Percentiles rank a stretch among this genome's conserved stretches.
Conservation (phyloP, 2,888 invertebrate species). For the Argyresthia albistria region DNA sequence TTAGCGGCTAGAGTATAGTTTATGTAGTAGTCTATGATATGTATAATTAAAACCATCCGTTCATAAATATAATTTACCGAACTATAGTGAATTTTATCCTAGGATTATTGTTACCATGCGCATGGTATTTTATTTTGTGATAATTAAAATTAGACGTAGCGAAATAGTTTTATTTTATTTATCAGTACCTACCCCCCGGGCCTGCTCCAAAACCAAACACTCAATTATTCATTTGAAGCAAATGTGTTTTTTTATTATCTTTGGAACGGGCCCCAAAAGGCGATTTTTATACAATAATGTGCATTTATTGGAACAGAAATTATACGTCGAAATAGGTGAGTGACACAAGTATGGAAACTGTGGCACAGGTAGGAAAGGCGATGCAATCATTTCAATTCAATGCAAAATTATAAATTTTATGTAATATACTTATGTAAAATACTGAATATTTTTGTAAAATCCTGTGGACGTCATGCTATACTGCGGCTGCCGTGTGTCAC, state of each 20-base stretch:
- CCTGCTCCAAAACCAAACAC: too few relatives aligned
- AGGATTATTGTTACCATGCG: too few relatives aligned
- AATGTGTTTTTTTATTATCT: too few relatives aligned
- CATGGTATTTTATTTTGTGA: background rate
- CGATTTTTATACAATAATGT: background rate
- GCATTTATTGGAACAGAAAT: background rate
- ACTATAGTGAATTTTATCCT: too few relatives aligned
- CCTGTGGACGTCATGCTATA: background rate
- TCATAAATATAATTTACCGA: too few relatives aligned
- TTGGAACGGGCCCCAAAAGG: background rate
- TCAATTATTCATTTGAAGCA: too few relatives aligned
- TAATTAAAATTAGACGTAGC: background rate
- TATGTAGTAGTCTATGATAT: too few relatives aligned
- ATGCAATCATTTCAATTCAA: slow-evolving; percentile 7
- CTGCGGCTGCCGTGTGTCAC: slow-evolving; percentile 39
- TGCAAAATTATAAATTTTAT: slow-evolving; percentile 4
- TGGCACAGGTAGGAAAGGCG: slow-evolving; percentile 71
- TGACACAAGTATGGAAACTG: slow-evolving; percentile 70
- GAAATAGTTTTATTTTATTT: background rate
- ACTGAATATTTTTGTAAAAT: background rate
- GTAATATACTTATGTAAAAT: background rate
- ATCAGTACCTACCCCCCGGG: too few relatives aligned
- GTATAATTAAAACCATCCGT: too few relatives aligned
- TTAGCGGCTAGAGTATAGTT: too few relatives aligned
- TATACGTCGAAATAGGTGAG: slow-evolving; percentile 45